These are phyloP conservation scores for Phylloscopus whistleri DNA, from an alignment of 2,113 vertebrate genomes.

Conservation along the genomic window DNA sequence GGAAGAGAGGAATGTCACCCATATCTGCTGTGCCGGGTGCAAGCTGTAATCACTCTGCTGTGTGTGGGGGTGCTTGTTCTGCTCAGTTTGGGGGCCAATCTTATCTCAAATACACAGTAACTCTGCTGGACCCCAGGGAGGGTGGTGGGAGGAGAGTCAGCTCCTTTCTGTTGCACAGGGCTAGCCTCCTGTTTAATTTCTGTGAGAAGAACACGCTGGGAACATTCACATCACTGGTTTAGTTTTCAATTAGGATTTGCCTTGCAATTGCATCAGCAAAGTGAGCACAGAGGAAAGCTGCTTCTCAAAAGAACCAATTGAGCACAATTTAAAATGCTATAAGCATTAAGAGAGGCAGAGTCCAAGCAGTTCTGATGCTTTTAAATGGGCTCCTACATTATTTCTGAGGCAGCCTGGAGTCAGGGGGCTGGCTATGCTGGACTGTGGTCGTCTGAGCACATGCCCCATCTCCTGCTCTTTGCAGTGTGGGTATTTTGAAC, in stretches of 20 bases:
- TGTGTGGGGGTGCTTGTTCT: not conserved
- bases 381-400: not conserved
- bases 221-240: not conserved
- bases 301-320: not conserved
- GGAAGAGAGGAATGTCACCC: slow-evolving; percentile 8
- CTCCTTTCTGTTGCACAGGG: not conserved
- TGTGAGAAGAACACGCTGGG: not conserved
- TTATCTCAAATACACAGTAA: not conserved
- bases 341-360: not conserved
- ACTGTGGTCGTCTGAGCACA: not conserved
- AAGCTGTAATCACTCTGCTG: not conserved
- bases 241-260: not conserved
- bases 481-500: not conserved
- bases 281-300: not conserved
- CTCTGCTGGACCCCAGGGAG: not conserved
- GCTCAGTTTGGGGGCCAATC: not conserved
- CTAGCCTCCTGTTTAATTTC: not conserved
- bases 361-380: not conserved
- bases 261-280: not conserved
- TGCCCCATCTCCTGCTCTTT: not conserved
- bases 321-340: not conserved
- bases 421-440: not conserved
- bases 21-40: not conserved
- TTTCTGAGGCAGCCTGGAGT: not conserved
- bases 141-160: not conserved